phyloP scores from a whole-genome alignment of 1,140 invertebrate species.

The Drosophila quadrilineata region DNA sequence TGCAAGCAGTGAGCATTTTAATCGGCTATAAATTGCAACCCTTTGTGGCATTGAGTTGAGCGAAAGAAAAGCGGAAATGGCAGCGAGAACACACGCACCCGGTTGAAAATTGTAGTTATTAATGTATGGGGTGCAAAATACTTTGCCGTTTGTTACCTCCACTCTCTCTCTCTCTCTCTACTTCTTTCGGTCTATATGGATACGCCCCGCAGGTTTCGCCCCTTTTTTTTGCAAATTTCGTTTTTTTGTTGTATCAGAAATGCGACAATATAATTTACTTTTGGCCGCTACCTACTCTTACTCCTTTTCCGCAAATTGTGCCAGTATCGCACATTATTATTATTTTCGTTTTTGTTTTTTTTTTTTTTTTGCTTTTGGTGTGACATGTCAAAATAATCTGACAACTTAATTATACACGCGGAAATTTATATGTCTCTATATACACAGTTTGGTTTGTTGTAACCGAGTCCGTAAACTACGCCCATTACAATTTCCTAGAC shows the following conservation, averaged over 20 bases:
- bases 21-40: constrained; percentile 79
- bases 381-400: constrained; percentile 79
- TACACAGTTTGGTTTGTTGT: background rate
- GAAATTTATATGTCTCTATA: constrained; percentile 65
- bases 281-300: constrained; percentile 11
- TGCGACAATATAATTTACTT: constrained; percentile 68
- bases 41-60: constrained; percentile 47
- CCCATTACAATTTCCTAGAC: constrained; percentile 31
- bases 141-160: constrained; percentile 34
- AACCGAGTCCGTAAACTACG: constrained; percentile 1
- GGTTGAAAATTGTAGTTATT: constrained; percentile 73
- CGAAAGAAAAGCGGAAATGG: constrained; percentile 36
- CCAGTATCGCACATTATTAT: constrained; percentile 37
- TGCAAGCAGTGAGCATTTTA: constrained; percentile 54
- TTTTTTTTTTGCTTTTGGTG: constrained; percentile 26
- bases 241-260: constrained; percentile 36
- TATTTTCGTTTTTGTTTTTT: background rate
- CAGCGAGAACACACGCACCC: constrained; percentile 41
- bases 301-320: constrained; percentile 45
- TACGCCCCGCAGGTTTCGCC: constrained; percentile 37
- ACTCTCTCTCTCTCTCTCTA: background rate
- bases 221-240: constrained; percentile 15
- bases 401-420: constrained; percentile 80
- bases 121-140: constrained; percentile 73
- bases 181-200: background rate